These are phyloP conservation scores for Idaea aversata DNA, from an alignment of 2,888 invertebrate genomes.

Conservation along the genomic window DNA sequence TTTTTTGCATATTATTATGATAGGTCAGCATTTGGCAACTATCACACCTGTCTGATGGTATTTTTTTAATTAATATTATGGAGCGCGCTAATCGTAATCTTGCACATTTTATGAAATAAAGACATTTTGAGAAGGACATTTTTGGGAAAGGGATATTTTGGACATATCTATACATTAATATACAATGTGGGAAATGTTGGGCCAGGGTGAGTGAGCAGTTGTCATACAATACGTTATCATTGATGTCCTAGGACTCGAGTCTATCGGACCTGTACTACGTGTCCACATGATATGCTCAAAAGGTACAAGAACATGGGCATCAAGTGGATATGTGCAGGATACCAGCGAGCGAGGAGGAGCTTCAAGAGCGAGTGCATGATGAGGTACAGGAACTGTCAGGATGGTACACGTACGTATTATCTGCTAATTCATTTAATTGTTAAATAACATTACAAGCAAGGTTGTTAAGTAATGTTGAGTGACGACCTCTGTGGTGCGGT, in stretches of 20 bases:
- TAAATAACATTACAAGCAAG: no score
- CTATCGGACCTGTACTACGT: conserved; percentile 49
- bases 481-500: no score
- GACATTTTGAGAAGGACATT: no score
- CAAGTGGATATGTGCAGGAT: conserved; percentile 58
- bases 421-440: not conserved
- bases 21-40: no score
- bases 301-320: conserved; percentile 47
- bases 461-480: no score
- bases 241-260: conserved; percentile 36
- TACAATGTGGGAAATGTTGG: not conserved
- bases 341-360: conserved; percentile 54
- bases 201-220: not conserved
- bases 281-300: conserved; percentile 56
- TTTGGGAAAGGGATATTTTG: no score
- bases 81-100: no score
- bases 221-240: not conserved
- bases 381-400: conserved; percentile 63
- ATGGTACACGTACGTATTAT: conserved; percentile 51
- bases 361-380: conserved; percentile 65
- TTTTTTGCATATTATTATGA: no score
- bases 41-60: no score
- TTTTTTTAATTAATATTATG: no score
- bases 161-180: no score
- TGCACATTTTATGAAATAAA: no score